These are phyloP conservation scores for Podabrus alpinus DNA, from an alignment of 2,888 invertebrate genomes.

Conservation along the genomic window DNA sequence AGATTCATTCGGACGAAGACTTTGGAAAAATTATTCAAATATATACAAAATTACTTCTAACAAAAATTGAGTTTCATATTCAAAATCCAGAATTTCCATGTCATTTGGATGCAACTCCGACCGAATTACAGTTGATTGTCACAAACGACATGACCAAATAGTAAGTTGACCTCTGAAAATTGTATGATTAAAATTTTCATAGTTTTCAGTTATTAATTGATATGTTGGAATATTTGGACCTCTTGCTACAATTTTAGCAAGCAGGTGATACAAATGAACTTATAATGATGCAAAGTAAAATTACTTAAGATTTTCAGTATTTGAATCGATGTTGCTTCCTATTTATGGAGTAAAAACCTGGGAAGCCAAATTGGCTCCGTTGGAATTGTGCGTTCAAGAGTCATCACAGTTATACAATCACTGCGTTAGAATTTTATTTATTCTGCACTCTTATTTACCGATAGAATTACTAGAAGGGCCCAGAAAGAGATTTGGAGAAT, in stretches of 20 bases:
- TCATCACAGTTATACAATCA: slow-evolving; percentile 96
- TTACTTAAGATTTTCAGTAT: slow-evolving; percentile 64
- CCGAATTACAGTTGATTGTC: slow-evolving; percentile 83
- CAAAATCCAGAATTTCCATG: slow-evolving; percentile 93
- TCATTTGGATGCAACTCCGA: slow-evolving; percentile 81
- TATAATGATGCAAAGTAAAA: slow-evolving; percentile 5
- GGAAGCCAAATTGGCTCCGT: slow-evolving; percentile 93
- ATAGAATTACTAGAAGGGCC: slow-evolving; percentile 90
- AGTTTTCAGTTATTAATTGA: slow-evolving; percentile 96
- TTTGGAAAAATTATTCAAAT: slow-evolving; percentile 91
- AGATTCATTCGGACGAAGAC: slow-evolving; percentile 91
- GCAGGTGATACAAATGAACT: slow-evolving; percentile 66
- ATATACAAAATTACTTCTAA: slow-evolving; percentile 84
- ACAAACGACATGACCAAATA: slow-evolving; percentile 94
- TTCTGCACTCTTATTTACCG: slow-evolving; percentile 87
- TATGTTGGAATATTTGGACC: slow-evolving; percentile 98
- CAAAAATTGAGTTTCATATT: slow-evolving; percentile 92
- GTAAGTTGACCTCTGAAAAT: slow-evolving; percentile 63
- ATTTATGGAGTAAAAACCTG: slow-evolving; percentile 97
- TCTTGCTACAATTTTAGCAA: slow-evolving; percentile 85
- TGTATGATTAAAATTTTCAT: slow-evolving; percentile 24
- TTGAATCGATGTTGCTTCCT: slow-evolving; percentile 87
- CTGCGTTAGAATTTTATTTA: slow-evolving; percentile 93
- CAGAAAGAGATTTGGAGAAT: slow-evolving; percentile 85
- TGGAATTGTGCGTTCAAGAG: slow-evolving; percentile 94